Conservation (phyloP, 92 coral and sea anemone species). For the Meandrina meandrites region DNA sequence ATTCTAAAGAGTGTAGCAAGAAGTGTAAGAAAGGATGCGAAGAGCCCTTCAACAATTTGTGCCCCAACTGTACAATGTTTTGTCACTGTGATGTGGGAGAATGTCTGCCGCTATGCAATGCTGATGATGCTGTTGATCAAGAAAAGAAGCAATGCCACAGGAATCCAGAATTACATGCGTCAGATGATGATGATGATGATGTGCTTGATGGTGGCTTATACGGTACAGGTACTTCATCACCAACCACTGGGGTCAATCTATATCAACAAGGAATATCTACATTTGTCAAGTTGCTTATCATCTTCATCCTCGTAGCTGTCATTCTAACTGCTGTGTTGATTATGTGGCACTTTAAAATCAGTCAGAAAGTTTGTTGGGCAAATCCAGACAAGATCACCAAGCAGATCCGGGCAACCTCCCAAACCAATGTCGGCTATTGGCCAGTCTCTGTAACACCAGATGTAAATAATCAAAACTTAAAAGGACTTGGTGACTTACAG, state of each 20-base stretch:
- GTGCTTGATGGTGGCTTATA: constrained; percentile 13
- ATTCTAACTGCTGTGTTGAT: constrained; percentile 71
- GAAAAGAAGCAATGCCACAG: constrained; percentile 62
- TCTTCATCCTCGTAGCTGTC: constrained; percentile 75
- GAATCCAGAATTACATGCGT: background rate
- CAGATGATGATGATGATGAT: constrained; percentile 27
- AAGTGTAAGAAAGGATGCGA: constrained; percentile 82
- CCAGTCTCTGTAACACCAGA: constrained; percentile 67
- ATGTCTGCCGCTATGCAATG: constrained; percentile 75
- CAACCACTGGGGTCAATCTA: background rate
- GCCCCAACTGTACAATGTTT: constrained; percentile 71
- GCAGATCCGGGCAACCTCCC: constrained; percentile 24
- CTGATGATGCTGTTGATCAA: constrained; percentile 62
- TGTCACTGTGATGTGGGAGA: constrained; percentile 90
- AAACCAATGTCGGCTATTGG: constrained; percentile 41
- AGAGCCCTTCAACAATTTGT: constrained; percentile 59
- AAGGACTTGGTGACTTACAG: constrained; percentile 58
- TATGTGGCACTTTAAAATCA: constrained; percentile 76
- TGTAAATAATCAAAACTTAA: constrained; percentile 53
- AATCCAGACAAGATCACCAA: constrained; percentile 12
- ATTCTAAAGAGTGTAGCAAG: constrained; percentile 51
- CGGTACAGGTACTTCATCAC: background rate
- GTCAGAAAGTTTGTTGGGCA: constrained; percentile 83
- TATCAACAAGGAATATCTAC: constrained; percentile 59
- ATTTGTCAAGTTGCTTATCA: constrained; percentile 82